Conservation (phyloP, 2,797 vertebrate species). For the Phrynocephalus guinanensis region DNA sequence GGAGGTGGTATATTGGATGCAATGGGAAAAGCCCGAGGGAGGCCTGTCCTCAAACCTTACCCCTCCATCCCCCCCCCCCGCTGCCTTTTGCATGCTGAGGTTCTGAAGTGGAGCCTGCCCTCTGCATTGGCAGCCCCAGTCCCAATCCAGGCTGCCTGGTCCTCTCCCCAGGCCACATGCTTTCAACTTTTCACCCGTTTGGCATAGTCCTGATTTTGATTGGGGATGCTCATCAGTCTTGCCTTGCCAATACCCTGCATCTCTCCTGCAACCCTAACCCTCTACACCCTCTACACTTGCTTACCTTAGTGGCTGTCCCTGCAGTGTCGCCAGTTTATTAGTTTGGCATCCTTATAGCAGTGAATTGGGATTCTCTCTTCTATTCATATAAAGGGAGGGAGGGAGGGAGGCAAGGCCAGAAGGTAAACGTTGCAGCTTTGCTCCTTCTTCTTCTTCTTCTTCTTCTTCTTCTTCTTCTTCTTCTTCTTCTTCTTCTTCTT, state of each 20-base stretch:
- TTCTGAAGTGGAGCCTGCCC: not conserved
- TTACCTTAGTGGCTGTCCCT: not conserved
- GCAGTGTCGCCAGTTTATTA: not conserved
- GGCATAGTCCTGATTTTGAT: not conserved
- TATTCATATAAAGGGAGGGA: not conserved
- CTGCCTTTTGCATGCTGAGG: not conserved
- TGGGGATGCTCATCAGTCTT: not conserved
- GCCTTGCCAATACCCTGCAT: not conserved
- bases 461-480: too few species aligned
- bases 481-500: not conserved
- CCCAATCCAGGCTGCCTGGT: not conserved
- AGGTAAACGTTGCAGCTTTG: not conserved
- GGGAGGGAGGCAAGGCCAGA: not conserved
- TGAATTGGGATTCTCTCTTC: not conserved
- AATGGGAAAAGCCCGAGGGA: fast-evolving
- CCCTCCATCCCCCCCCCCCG: not conserved
- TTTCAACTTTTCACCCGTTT: conserved; percentile 2
- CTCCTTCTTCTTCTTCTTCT: too few species aligned
- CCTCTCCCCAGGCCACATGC: not conserved
- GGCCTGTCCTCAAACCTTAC: not conserved
- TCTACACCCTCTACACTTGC: conserved; percentile 18
- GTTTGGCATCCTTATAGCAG: not conserved
- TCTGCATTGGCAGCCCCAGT: not conserved
- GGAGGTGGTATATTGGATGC: not conserved
- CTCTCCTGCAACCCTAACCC: not conserved